A percentile compares a stretch with the other conserved stretches of the same genome.
phyloP scores from a whole-genome alignment of 2,888 invertebrate species.

The Standfussiana lucernea region DNA sequence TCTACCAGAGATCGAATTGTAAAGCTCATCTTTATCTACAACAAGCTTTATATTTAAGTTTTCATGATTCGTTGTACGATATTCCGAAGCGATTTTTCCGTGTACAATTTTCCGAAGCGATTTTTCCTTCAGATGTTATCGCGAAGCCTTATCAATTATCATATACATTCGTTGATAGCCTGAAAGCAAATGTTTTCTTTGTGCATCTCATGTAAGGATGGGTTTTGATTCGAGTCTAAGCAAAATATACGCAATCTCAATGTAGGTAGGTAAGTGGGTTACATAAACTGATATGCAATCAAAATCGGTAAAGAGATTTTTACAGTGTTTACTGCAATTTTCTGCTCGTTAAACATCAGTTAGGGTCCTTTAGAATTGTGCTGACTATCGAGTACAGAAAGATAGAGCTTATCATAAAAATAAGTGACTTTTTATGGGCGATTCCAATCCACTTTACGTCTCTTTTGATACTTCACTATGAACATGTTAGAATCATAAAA shows the following conservation, averaged over 20 bases:
- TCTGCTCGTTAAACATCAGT: slow-evolving; percentile 27
- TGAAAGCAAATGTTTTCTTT: slow-evolving; percentile 2
- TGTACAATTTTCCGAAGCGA: no score
- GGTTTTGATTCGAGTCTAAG: background rate
- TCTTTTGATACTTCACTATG: slow-evolving; percentile 47
- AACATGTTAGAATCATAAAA: slow-evolving; percentile 60
- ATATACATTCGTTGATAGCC: background rate
- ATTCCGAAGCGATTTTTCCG: slow-evolving; percentile 11
- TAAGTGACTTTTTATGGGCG: slow-evolving; percentile 62
- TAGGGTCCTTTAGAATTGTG: slow-evolving; percentile 22
- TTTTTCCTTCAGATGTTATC: slow-evolving; percentile 21
- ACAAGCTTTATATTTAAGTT: slow-evolving; percentile 7
- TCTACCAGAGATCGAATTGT: background rate
- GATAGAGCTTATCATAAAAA: slow-evolving; percentile 57
- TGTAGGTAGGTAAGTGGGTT: background rate
- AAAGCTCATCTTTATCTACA: background rate
- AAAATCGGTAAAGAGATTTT: background rate
- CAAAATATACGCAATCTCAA: background rate
- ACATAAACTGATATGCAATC: background rate
- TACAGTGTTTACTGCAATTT: slow-evolving; percentile 8
- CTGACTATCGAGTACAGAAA: slow-evolving; percentile 46
- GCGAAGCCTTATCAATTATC: background rate
- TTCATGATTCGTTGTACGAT: background rate
- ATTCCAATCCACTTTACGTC: slow-evolving; percentile 63
- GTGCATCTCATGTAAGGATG: background rate